Base-by-base conservation (phyloP, 2,113 vertebrate species). In the Galbula dea region DNA sequence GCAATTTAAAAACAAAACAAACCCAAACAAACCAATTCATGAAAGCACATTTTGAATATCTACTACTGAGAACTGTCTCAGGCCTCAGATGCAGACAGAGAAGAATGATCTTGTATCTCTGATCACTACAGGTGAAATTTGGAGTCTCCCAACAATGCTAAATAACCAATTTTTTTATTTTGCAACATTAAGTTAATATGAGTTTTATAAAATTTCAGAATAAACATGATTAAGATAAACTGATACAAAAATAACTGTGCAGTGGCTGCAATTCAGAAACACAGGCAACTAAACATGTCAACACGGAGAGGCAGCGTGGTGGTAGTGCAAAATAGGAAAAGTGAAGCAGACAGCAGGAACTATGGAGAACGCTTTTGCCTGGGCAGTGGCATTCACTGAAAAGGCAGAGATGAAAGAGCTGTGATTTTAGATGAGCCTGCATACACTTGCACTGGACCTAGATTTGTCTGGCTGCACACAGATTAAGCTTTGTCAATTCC, bases 171-270 rank as follows among this genome's bases (percentile, higher is more conserved):
- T 54, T 63, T 66, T 81, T 16, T 55, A 13, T 37, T 69, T 36
- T 15, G 12, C 20, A 29, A 15, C 10, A 9, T 30, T 12, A 57
- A 6, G 5, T 34, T 62, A 49, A 46, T 1, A 13, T 21, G 49
- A 63, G 37, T 49, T 6, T 26, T 11, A 59, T 4, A n/a, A 22
- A 58, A 48, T 3, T 78, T 49, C 37, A 37, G 18, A 67, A 63
- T 18, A 71, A 81, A 41, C 2, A 8, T 36, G 24, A 1, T 15
- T 32, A 77, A 11, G 7, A 39, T 41, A n/a, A 89, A 36, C 4
- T 4, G 5, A 19, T 16, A 71, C 0, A 0, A 32, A 37, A 34
- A 13, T 12, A 29, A 36, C 30, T 4, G 23, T 9, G 11, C 45
- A 61, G 54, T 2, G 3, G 27, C 41, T n/a, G 51, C 37, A 52